A percentile compares a stretch with the other conserved stretches of the same genome.
Conservation (phyloP, 2,113 vertebrate genomes). For the Nycticryphes semicollaris region DNA sequence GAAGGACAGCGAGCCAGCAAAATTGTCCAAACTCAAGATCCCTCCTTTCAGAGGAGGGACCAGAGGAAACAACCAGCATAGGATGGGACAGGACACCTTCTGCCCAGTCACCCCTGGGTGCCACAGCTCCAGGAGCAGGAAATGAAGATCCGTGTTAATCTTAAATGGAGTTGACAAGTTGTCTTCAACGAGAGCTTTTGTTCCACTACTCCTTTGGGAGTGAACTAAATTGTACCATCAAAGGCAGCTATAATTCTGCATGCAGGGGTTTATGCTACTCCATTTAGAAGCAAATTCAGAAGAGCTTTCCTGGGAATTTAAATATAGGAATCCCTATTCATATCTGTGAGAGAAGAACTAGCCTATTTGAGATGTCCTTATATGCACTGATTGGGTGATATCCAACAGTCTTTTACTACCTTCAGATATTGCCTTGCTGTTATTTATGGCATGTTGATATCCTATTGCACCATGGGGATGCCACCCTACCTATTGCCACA, state of each 20-base stretch:
- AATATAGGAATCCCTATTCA: neutral
- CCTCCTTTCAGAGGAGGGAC: neutral
- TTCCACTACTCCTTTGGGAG: neutral
- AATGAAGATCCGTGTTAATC: neutral
- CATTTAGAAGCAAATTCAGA: neutral
- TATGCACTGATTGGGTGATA: neutral
- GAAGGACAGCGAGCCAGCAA: neutral
- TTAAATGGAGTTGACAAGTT: neutral
- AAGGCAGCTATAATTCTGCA: slow-evolving; percentile 6
- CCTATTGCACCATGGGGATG: neutral
- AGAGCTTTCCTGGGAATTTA: neutral
- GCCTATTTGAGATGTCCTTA: neutral
- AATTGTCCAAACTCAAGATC: neutral
- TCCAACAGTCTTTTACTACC: neutral
- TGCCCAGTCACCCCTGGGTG: neutral
- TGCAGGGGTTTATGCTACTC: neutral
- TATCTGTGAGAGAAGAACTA: neutral
- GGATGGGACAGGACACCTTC: neutral
- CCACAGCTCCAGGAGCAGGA: neutral
- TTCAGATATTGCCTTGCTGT: neutral
- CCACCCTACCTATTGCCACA: neutral
- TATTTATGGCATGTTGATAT: neutral
- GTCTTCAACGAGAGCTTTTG: neutral
- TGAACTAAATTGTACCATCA: neutral
- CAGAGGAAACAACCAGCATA: neutral